A percentile compares a stretch with the other conserved stretches of the same genome.
Conservation (phyloP, 2,888 invertebrate species). For the Blera fallax region DNA sequence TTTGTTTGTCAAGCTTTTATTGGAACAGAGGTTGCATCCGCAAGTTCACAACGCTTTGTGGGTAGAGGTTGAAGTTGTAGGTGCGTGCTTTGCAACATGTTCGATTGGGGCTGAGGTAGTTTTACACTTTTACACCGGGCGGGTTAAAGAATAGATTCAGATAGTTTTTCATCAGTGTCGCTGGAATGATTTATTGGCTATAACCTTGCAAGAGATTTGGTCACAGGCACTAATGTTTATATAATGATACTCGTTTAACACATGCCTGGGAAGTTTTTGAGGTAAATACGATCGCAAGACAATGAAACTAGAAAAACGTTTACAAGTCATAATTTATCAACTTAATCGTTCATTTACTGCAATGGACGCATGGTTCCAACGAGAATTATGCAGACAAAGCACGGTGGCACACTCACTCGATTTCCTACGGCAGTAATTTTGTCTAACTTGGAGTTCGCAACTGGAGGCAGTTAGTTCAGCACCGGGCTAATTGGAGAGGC, state of each 20-base stretch:
- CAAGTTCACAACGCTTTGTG: background rate
- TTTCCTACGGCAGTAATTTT: too few relatives aligned
- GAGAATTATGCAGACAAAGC: background rate
- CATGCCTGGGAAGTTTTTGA: constrained; percentile 7
- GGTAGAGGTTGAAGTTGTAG: background rate
- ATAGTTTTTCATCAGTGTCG: background rate
- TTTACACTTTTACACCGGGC: background rate
- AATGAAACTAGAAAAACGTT: constrained; percentile 22
- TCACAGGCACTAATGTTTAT: constrained; percentile 35
- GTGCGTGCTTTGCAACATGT: constrained; percentile 43
- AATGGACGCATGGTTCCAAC: too few relatives aligned
- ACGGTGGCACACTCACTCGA: too few relatives aligned
- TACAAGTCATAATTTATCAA: constrained; percentile 24
- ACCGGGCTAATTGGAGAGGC: too few relatives aligned
- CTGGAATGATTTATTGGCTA: constrained; percentile 39
- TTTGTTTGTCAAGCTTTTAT: constrained; percentile 48
- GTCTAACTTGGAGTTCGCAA: too few relatives aligned
- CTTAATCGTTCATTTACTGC: background rate
- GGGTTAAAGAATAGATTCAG: background rate
- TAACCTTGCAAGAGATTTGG: constrained; percentile 28
- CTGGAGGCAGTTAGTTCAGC: too few relatives aligned
- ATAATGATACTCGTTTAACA: constrained; percentile 19
- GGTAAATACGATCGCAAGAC: background rate
- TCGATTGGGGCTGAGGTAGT: background rate
- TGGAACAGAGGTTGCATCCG: constrained; percentile 5